Evolutionary conservation across 1,140 invertebrate genomes (phyloP), one percentile per base, ranked within the genome.

Genomic region (Microplitis mediator): DNA sequence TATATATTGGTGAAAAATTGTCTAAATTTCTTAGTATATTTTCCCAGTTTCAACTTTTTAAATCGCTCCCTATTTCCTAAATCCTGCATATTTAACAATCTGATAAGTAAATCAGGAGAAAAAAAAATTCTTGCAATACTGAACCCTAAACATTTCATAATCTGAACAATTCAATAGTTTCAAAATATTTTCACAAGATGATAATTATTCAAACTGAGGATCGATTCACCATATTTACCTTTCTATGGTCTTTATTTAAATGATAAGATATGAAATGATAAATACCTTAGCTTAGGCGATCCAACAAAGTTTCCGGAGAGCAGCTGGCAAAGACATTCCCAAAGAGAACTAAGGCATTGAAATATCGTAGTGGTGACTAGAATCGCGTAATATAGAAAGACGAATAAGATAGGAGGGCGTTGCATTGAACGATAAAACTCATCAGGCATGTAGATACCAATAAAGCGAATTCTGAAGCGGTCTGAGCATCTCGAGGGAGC

Each of bases 381-480:
- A 63, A 65, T 35, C 63, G 14, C 63, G 45, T 13, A 16, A 39
- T 51, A 65, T 61, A 61, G 32, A 61, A 39, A 65, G 8, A 65
- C 45, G 63, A 14, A 23, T 11, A 63, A 63, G 32, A 45, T 45
- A 36, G 23, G 6, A 60, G 58, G 58, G 32, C 34, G 35, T 63
- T 63, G 32, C 61, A 63, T 35, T n/a, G 67, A 34, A 50, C 52
- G 58, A 72, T 75, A 82, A 82, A 82, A 82, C 76, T 80, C 75
- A 80, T 76, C 76, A 68, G 80, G 79, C 78, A 82, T 81, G 81
- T 77, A 81, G 80, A 81, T 81, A 82, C 80, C 80, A 82, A 82
- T 81, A 82, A 82, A 80, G 76, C 73, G 76, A 72, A 81, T 82
- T 80, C 80, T 81, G 68, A 60, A 36, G 52, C 72, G 72, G 75